Base-by-base conservation (phyloP, 2,888 invertebrate species). In the Clostera curtula region DNA sequence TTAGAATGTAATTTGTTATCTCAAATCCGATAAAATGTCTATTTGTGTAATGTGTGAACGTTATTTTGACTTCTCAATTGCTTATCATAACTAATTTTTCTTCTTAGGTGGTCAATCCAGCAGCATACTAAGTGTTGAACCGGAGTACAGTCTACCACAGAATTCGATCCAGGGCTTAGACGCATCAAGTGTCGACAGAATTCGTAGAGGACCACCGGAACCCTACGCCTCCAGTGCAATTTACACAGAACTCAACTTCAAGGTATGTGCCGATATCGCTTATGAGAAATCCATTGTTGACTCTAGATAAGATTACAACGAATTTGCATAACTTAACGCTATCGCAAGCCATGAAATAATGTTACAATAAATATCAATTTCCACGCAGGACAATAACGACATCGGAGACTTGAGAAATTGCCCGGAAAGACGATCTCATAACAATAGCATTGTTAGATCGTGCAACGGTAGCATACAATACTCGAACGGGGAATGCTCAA, bases 191-290 rank as follows among this genome's bases (percentile, higher is more conserved):
- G 77, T 75, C 19, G 82, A 83, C 43, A 62, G 82, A 58, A 58
- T 82, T 40, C 64, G 77, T 25, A 68, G 82, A 29, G 68, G 67
- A 34, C 82, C 82, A 40, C 82, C 80, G 36, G 83, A 83, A 55
- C 80, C 83, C 26, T 83, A 83, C 55, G 83, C 82, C 16, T 82
- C 83, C 30, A 83, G 66, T 50, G 83, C 83, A 57, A 82, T 83
- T 71, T 83, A 82, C 75, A 82, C 82, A 45, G 82, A 83, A 69
- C 82, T 83, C 66, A 83, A 82, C 64, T 83, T 79, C 69, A 82
- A 83, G 82, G 82, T 82, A 75, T 36, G 43, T 40, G 35, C 37
- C 52, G 79, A 80, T 80, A 80, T 76, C 65, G 51, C 50, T 56
- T 66, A 58, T 48, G 53, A 60, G 60, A 61, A 65, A 31, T 47